phyloP scores from a whole-genome alignment of 1,140 invertebrate genomes.

The Pseudobourletiella spinata region DNA sequence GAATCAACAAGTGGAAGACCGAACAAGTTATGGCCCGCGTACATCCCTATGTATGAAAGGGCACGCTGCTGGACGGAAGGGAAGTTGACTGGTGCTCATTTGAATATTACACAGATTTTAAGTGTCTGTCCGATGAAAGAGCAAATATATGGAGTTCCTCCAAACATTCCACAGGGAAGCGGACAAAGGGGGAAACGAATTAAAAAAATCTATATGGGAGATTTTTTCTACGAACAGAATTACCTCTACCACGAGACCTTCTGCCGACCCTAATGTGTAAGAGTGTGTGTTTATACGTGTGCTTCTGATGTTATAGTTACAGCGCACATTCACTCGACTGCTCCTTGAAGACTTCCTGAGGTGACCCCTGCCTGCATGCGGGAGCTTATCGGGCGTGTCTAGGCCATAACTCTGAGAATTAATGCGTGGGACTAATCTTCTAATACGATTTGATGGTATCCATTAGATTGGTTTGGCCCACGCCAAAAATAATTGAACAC shows the following conservation, averaged over 20 bases:
- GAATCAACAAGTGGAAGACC: constrained; percentile 20
- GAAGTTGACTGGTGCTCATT: neutral
- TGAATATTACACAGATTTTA: neutral
- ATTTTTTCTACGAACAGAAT: too few relatives aligned
- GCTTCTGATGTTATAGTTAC: too few relatives aligned
- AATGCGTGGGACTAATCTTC: constrained; percentile 28
- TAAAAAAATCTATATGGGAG: neutral
- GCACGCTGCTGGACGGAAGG: neutral
- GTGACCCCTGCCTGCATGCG: constrained; percentile 12
- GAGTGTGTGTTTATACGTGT: neutral
- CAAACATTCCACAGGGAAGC: neutral
- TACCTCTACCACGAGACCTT: too few relatives aligned
- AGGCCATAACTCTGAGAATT: constrained; percentile 25
- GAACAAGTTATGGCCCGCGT: too few relatives aligned
- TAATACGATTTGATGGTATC: constrained; percentile 24
- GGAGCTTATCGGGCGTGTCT: constrained; percentile 26
- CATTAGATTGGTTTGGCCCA: constrained; percentile 27
- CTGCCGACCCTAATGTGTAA: too few relatives aligned
- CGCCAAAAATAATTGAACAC: constrained; percentile 28
- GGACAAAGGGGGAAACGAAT: neutral
- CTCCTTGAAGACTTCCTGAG: constrained; percentile 4
- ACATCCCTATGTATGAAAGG: too few relatives aligned
- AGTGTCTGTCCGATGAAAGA: too few relatives aligned
- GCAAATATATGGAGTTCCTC: neutral
- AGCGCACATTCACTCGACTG: too few relatives aligned